Conservation (phyloP, 2,113 vertebrate species). For the Triplophysa dalaica region DNA sequence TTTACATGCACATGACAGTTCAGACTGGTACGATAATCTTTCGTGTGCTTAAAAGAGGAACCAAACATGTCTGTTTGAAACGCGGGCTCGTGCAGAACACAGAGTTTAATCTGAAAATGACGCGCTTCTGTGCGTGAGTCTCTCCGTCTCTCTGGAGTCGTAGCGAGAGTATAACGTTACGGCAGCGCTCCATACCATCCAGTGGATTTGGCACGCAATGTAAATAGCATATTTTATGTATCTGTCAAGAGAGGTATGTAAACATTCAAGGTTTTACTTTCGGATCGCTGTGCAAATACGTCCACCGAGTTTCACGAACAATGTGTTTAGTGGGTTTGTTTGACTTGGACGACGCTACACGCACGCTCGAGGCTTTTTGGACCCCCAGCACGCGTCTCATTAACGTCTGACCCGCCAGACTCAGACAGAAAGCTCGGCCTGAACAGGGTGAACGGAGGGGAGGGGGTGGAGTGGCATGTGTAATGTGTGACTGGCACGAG, state of each 20-base stretch:
- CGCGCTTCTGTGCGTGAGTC: slow-evolving; percentile 17
- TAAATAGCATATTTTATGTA: slow-evolving; percentile 61
- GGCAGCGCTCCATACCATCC: slow-evolving; percentile 49
- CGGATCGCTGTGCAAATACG: slow-evolving; percentile 60
- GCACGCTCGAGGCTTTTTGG: slow-evolving; percentile 54
- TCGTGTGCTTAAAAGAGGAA: no score
- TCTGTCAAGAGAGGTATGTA: slow-evolving; percentile 63
- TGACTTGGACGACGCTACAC: slow-evolving; percentile 66
- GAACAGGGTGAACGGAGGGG: slow-evolving; percentile 16
- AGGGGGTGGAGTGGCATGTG: slow-evolving; percentile 39
- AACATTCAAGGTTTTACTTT: slow-evolving; percentile 64
- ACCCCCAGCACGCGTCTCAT: slow-evolving; percentile 60
- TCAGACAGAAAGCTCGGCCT: slow-evolving; percentile 4
- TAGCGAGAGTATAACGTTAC: slow-evolving; percentile 46
- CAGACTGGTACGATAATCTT: no score
- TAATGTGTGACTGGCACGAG: slow-evolving; percentile 64
- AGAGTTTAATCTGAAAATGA: background rate
- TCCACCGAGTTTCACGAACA: slow-evolving; percentile 58
- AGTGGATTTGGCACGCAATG: slow-evolving; percentile 52
- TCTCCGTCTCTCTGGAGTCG: slow-evolving; percentile 37
- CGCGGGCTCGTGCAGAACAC: background rate
- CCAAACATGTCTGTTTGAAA: background rate
- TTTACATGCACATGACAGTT: no score
- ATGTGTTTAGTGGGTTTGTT: slow-evolving; percentile 73
- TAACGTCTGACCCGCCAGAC: slow-evolving; percentile 65